phyloP scores from a whole-genome alignment of 1,140 invertebrate species.

The Ruditapes philippinarum region DNA sequence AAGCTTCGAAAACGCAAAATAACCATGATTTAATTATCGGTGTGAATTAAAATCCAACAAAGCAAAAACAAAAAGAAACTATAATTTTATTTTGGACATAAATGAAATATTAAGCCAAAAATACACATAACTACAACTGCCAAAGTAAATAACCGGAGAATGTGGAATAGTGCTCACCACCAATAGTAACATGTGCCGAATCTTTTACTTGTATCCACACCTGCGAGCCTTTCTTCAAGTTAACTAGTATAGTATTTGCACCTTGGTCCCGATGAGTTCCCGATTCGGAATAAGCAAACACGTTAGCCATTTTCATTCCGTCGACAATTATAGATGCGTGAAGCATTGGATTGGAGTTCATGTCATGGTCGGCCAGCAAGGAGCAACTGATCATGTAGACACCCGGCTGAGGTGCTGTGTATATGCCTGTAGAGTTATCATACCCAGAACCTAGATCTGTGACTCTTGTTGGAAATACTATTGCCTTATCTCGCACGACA shows the following conservation, averaged over 20 bases:
- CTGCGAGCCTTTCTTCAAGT: background rate
- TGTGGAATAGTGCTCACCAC: background rate
- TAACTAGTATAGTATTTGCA: background rate
- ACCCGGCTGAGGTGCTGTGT: background rate
- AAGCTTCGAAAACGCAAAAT: too few species aligned
- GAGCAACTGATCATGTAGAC: conserved; percentile 10
- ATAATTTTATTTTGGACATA: too few species aligned
- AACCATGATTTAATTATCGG: too few species aligned
- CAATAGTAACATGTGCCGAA: background rate
- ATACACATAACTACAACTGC: too few species aligned
- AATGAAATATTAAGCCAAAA: too few species aligned
- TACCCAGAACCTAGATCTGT: background rate
- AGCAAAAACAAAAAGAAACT: too few species aligned
- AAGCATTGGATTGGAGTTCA: background rate
- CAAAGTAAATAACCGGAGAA: conserved; percentile 7
- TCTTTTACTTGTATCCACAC: background rate
- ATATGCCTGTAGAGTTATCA: background rate
- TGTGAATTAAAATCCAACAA: too few species aligned
- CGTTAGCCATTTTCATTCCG: background rate
- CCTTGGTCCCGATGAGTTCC: conserved; percentile 12
- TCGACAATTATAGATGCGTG: background rate
- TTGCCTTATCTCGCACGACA: background rate
- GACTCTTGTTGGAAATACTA: background rate
- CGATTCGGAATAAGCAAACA: background rate
- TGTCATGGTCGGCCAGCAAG: background rate